Evolutionary conservation across 2,797 vertebrate species (phyloP), one percentile per base, ranked within the genome.

Genomic region (Lithobates pipiens): DNA sequence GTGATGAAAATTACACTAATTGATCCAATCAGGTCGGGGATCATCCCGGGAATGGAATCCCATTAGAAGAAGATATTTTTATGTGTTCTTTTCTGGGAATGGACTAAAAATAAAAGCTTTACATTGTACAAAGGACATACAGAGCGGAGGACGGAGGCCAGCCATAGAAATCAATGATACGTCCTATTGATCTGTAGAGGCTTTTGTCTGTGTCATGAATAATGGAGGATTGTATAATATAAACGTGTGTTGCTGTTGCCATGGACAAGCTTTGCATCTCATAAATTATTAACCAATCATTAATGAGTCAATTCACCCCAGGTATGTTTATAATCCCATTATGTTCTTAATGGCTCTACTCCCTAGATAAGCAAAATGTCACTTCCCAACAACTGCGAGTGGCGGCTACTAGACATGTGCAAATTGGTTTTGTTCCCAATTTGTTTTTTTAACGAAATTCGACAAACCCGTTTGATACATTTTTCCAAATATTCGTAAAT

Each of bases 171-270:
- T 81, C 69, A 36, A 61, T 72, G 0, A 10, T 39, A 2, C 18
- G 9, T 3, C n/a, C 71, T 65, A 18, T 8, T 8, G 80, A n/a
- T 29, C 44, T 36, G 13, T 54, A 5, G 57, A 5, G 10, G 6
- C 36, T 46, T 44, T 29, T 82, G 36, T 74, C 10, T 32, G 57
- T 15, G n/a, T 67, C 57, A 82, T 82, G 8, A 82, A 82, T 82
- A 27, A 74, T 82, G 10, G 29, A 75, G 25, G 3, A 75, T 25
- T 25, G 8, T 63, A 32, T 4, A 27, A 10, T 25, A 27, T 13
- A 61, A 36, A 39, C 29, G 34, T 81, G 79, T 44, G 34, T 25
- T 34, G 29, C 10, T 23, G 72, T 42, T 74, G 44, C 72, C 32
- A 39, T 39, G 69, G 69, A 74, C 23, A 50, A n/a, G 18, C 39